These are phyloP conservation scores for Cyprinus carpio DNA, from an alignment of 2,113 vertebrate species.

Conservation along the genomic window DNA sequence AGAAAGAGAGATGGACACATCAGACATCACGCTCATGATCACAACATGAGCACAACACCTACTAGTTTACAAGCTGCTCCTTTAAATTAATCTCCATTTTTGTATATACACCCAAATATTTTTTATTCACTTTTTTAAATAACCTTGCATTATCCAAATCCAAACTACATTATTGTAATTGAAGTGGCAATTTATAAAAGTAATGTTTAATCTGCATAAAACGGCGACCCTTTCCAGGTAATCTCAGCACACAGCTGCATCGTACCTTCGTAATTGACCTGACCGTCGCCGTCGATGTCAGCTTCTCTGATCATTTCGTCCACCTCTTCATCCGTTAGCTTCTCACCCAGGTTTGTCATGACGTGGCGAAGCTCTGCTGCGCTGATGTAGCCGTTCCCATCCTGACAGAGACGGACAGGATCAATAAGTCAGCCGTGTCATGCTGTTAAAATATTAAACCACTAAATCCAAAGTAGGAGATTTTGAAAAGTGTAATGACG, in stretches of 20 bases:
- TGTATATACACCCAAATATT: not conserved
- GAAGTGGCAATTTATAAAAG: conserved; percentile 9
- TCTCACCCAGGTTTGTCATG: conserved; percentile 99
- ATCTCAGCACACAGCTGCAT: not conserved
- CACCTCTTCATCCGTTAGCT: conserved; percentile 97
- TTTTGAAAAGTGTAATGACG: not conserved
- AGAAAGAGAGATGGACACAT: conserved; percentile 57
- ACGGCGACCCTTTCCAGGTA: not conserved
- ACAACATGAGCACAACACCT: not conserved
- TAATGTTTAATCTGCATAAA: conserved; percentile 2
- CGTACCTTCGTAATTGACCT: conserved; percentile 96
- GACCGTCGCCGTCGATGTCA: conserved; percentile 95
- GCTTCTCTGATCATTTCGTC: conserved; percentile 99
- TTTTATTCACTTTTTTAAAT: too few relatives aligned
- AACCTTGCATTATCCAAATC: conserved; percentile 11
- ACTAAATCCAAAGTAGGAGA: not conserved
- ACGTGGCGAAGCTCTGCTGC: conserved; percentile 95
- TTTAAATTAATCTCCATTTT: not conserved
- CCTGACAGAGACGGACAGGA: conserved; percentile 72
- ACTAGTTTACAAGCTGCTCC: not conserved
- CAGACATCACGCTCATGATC: not conserved
- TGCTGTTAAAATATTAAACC: conserved; percentile 15
- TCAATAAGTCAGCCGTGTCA: conserved; percentile 9
- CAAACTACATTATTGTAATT: conserved; percentile 14
- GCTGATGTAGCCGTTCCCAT: conserved; percentile 97